Evolutionary conservation across 64 coral and sea anemone genomes (phyloP).

Genomic region (Stichodactyla mertensii): DNA sequence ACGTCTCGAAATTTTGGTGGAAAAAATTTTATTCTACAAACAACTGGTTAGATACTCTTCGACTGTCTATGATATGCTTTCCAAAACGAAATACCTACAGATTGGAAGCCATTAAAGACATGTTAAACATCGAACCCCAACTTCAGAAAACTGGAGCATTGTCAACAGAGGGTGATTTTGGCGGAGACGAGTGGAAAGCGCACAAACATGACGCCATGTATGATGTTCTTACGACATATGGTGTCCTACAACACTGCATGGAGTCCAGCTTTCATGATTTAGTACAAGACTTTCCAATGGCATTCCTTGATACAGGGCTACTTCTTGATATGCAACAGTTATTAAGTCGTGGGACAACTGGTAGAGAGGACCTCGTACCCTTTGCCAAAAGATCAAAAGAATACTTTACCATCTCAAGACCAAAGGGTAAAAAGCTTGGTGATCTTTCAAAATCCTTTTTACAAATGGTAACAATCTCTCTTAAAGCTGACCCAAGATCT

Average conservation of each 20-base stretch:
- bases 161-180: not conserved
- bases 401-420: constrained; percentile 1
- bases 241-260: not conserved
- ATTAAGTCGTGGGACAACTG: not conserved
- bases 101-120: not conserved
- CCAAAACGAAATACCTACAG: not conserved
- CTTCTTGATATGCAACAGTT: constrained; percentile 4
- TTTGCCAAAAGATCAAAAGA: constrained; percentile 10
- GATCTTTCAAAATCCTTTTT: constrained; percentile 8
- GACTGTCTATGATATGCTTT: not conserved
- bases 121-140: constrained; percentile 12
- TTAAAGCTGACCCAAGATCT: not conserved
- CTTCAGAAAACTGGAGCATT: not conserved
- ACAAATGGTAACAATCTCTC: not conserved
- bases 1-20: not conserved
- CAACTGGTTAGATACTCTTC: constrained; percentile 2
- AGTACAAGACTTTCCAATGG: not conserved
- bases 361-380: not conserved
- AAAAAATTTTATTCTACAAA: not conserved
- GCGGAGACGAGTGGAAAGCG: not conserved
- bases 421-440: constrained; percentile 1
- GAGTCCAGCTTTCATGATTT: not conserved
- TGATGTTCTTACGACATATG: constrained; percentile 17
- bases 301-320: constrained; percentile 2
- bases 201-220: constrained; percentile 12